Base-by-base conservation (phyloP, 2,797 vertebrate species). In the Hyperoplus immaculatus region DNA sequence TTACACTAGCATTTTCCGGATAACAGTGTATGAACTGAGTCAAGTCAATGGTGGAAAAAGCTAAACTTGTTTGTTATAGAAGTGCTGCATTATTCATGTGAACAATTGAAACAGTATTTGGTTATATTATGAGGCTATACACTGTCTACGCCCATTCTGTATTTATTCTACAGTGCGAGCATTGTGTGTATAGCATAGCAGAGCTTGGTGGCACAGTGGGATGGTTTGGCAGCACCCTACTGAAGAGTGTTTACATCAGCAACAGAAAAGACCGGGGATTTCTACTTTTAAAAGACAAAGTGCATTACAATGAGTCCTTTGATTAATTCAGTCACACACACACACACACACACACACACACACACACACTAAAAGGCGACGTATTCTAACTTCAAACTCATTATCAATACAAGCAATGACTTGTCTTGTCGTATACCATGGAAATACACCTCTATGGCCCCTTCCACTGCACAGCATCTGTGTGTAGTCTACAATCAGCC, bases 401-500 rank as follows among this genome's bases (percentile, higher is more conserved):
- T 29, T 29, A 29, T 29, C 29, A 29, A 29, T 29, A 29, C 29
- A 29, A 29, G 29, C 29, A 29, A 29, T 29, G 29, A 29, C 29
- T 29, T 29, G 68, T 53, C 10, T 1, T 4, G 42, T 53, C 8
- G 38, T 66, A 21, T 14, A 46, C 71, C 45, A 74, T 15, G 42
- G 39, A 41, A 71, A 73, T 57, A 55, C 68, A 29, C 16, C 11
- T 65, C 4, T 5, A 49, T 12, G 5, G 57, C 21, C 15, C 5
- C 0, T 8, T 59, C 55, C 53, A 50, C 77, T 62, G 60, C 69
- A 57, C 29, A 74, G 74, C 77, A 83, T 85, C 63, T 84, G 80
- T 88, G 86, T 83, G 72, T 86, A 84, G 85, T 87, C 87, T 84
- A 77, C 60, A 36, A 65, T 67, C 81, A 84, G 49, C 68, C 75